Evolutionary conservation across 2,113 vertebrate genomes (phyloP), one percentile per base, ranked within the genome.

Genomic region (Pterocles gutturalis): DNA sequence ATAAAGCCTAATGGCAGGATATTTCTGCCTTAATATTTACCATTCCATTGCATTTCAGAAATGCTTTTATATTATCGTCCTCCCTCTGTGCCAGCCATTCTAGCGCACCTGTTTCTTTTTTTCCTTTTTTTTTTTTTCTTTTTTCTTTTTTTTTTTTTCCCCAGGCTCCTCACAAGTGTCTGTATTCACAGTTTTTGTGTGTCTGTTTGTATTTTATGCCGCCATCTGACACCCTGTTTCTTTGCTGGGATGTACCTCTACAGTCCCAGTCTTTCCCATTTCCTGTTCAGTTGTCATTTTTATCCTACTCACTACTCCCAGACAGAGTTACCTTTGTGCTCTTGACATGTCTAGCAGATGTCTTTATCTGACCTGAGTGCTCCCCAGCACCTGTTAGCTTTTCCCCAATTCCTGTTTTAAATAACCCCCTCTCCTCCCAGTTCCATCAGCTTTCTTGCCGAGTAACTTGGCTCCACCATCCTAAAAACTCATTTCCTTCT

Each of bases 261-360:
- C 46, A 94, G 67, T 72, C 60, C 31, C 72, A 67, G 64, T 48
- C 76, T 96, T 95, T 33, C 80, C 61, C 78, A 80, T 86, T 95
- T 97, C 92, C 95, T 92, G 71, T 89, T 97, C 95, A 93, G 96
- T 96, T 97, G 95, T 97, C 95, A 76, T 95, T 95, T 97, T 96
- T 86, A 89, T 94, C 83, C 81, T 55, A 81, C 81, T 28, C 72
- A 91, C 75, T 70, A 9, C 43, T 91, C 45, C 48, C 66, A 90
- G 75, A 75, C 93, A 97, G 88, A 94, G 94, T 92, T 85, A 95
- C 93, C 83, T 96, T 97, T 97, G 94, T 97, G 76, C 84, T 93
- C 72, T 84, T 96, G 95, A 97, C 83, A 83, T 96, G 71, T 94
- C 71, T 46, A 96, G 93, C 94, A 97, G 96, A 96, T 97, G 95